phyloP scores from a whole-genome alignment of 2,113 vertebrate species.

The Triplophysa tibetana region DNA sequence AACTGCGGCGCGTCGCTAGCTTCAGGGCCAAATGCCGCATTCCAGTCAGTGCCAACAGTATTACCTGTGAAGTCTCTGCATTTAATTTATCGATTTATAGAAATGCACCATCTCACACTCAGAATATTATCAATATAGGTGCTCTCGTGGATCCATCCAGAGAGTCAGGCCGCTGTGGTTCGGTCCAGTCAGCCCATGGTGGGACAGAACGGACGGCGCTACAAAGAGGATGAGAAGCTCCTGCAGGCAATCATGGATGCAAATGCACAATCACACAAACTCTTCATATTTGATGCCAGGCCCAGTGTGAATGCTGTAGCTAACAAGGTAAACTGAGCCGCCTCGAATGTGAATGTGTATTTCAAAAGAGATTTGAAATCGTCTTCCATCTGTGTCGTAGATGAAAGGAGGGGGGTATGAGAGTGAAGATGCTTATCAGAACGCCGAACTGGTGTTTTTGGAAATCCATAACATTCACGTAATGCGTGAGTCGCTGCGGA shows the following conservation, averaged over 20 bases:
- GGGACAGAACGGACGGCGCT: constrained; percentile 89
- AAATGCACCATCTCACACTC: not conserved
- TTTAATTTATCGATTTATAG: not conserved
- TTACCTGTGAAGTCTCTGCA: not conserved
- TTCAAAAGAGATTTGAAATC: not conserved
- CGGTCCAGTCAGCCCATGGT: constrained; percentile 96
- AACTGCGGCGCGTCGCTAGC: constrained; percentile 84
- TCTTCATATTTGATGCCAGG: constrained; percentile 96
- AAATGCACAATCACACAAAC: constrained; percentile 97
- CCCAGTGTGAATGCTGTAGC: constrained; percentile 93
- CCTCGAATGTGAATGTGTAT: not conserved
- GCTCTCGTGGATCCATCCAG: constrained; percentile 96
- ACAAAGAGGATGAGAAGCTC: constrained; percentile 95
- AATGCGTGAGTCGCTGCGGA: constrained; percentile 94
- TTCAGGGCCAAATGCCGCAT: constrained; percentile 91
- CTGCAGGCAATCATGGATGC: constrained; percentile 97
- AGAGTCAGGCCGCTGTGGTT: constrained; percentile 93
- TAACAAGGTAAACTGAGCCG: constrained; percentile 80
- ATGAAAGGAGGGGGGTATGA: constrained; percentile 97
- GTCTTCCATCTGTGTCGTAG: constrained; percentile 62
- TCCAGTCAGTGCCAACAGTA: constrained; percentile 79
- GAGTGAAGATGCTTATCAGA: constrained; percentile 97
- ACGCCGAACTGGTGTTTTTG: constrained; percentile 92
- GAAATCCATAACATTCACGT: constrained; percentile 99
- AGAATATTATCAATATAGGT: constrained; percentile 74